Percentiles rank a stretch among this genome's conserved stretches.
Evolutionary conservation across 2,113 vertebrate genomes (phyloP).

Genomic region (Pungitius pungitius): DNA sequence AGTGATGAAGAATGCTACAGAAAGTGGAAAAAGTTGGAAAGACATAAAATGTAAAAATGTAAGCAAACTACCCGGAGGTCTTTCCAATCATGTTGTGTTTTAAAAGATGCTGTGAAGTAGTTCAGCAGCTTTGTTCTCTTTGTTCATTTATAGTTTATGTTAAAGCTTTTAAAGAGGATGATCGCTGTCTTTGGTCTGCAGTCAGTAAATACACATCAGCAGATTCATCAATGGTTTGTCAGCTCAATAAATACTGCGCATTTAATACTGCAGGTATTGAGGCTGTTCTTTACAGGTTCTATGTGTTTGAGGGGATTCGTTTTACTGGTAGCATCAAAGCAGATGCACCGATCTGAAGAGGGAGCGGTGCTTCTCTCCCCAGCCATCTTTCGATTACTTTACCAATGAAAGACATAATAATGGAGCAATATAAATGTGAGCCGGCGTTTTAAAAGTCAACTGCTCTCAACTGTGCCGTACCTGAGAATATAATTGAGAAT

Average conservation of each 20-base stretch:
- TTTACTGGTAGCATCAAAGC: constrained; percentile 16
- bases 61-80: not conserved
- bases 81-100: not conserved
- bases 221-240: constrained; percentile 2
- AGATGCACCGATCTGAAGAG: constrained; percentile 9
- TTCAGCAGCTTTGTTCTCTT: not conserved
- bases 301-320: constrained; percentile 3
- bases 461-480: not conserved
- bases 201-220: not conserved
- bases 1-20: not conserved
- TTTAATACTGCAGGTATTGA: constrained; percentile 13
- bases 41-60: constrained; percentile 5
- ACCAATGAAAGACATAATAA: constrained; percentile 2
- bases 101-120: not conserved
- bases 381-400: constrained; percentile 7
- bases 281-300: not conserved
- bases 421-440: constrained; percentile 2
- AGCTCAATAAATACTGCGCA: constrained; percentile 16
- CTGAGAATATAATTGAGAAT: not conserved
- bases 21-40: constrained; percentile 1
- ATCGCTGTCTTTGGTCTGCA: not conserved
- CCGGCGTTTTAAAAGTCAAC: constrained; percentile 10
- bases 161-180: not conserved
- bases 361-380: not conserved
- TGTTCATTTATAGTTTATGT: not conserved